Conservation (phyloP, 2,113 vertebrate genomes). For the Falco punctatus region DNA sequence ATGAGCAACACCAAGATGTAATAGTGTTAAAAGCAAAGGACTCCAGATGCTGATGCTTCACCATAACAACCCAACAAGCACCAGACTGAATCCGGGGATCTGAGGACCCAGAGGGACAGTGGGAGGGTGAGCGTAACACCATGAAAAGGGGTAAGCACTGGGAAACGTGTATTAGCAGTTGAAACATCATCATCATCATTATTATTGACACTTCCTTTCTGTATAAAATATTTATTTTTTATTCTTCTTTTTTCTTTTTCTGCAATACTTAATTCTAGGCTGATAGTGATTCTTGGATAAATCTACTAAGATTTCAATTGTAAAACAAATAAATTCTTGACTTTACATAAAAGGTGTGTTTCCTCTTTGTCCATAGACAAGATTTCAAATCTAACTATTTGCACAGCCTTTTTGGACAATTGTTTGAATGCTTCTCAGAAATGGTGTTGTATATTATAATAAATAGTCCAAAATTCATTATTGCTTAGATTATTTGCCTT, state of each 20-base stretch:
- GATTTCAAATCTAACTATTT: background rate
- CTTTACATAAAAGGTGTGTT: background rate
- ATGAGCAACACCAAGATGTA: background rate
- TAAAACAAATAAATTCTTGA: background rate
- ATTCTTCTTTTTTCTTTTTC: background rate
- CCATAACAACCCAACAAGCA: background rate
- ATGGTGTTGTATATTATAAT: background rate
- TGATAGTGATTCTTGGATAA: background rate
- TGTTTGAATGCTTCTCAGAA: background rate
- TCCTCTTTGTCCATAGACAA: background rate
- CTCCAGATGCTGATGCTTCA: background rate
- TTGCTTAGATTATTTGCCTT: background rate
- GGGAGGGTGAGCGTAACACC: background rate
- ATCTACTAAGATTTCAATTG: background rate
- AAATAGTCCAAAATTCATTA: background rate
- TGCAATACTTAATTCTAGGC: background rate
- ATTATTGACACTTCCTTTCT: background rate
- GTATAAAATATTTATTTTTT: background rate
- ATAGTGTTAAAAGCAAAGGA: background rate
- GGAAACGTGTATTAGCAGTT: background rate
- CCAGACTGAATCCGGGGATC: background rate
- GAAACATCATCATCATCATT: background rate
- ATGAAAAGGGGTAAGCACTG: background rate
- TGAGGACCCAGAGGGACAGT: background rate
- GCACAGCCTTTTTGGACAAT: background rate